phyloP scores from a whole-genome alignment of 2,113 vertebrate species.

The Antigone vipio region DNA sequence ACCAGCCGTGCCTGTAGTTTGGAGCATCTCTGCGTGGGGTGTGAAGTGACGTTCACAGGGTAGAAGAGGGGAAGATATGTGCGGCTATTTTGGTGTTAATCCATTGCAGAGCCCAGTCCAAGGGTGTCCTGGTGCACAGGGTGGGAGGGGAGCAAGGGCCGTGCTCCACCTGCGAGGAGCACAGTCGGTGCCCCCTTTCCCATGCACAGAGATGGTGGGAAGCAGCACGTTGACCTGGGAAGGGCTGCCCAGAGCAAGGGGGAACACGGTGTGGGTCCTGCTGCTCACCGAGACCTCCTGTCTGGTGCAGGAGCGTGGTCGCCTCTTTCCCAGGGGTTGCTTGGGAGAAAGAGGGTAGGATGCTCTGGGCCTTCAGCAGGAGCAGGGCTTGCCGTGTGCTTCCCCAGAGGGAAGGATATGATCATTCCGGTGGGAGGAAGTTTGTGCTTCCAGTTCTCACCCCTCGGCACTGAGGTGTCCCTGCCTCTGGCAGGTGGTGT shows the following conservation, averaged over 20 bases:
- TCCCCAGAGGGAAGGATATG: neutral
- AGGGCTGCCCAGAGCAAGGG: neutral
- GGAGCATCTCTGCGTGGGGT: neutral
- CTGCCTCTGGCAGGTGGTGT: neutral
- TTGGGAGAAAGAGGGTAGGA: neutral
- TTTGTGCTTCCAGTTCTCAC: neutral
- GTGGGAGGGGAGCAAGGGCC: neutral
- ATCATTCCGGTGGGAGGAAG: neutral
- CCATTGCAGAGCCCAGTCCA: neutral
- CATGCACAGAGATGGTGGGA: neutral
- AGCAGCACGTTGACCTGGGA: neutral
- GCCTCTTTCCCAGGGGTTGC: neutral
- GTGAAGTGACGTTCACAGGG: neutral
- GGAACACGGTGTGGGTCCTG: accelerated
- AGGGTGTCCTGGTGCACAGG: neutral
- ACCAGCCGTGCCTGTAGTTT: neutral
- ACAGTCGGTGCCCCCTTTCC: neutral
- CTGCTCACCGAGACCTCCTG: neutral
- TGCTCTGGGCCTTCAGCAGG: neutral
- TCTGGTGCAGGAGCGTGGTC: neutral
- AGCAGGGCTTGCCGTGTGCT: neutral
- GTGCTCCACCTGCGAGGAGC: neutral
- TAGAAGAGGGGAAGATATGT: neutral
- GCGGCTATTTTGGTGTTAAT: neutral
- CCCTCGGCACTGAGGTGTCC: neutral